Evolutionary conservation across 2,888 invertebrate genomes (phyloP).

Genomic region (Phalangium opilio): DNA sequence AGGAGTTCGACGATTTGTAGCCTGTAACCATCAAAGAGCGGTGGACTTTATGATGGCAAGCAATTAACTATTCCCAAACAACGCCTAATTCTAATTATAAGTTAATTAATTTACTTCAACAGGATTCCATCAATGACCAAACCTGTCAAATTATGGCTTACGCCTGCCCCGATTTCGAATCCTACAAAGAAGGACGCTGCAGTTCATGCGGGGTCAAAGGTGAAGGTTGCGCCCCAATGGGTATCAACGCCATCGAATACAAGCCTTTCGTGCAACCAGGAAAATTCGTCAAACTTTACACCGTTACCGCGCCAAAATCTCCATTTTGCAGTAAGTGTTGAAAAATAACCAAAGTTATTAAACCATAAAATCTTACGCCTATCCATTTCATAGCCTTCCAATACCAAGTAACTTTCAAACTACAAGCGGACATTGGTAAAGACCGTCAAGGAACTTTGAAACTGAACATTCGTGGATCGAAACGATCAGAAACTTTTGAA

Average conservation of each 20-base stretch:
- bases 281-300: not conserved
- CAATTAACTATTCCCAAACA: no score
- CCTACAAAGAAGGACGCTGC: conserved; percentile 52
- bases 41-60: conserved; percentile 43
- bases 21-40: conserved; percentile 69
- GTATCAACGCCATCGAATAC: conserved; percentile 32
- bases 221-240: conserved; percentile 57
- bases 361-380: no score
- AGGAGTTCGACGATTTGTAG: conserved; percentile 64
- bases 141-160: conserved; percentile 60
- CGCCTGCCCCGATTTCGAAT: conserved; percentile 58
- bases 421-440: no score
- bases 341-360: no score
- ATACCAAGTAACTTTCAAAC: no score
- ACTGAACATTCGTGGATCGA: no score
- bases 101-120: conserved; percentile 38
- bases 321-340: not conserved
- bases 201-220: conserved; percentile 49
- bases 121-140: conserved; percentile 61
- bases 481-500: no score
- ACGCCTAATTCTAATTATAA: no score
- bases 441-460: no score
- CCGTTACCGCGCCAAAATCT: not conserved
- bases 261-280: not conserved
- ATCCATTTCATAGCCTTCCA: no score